Conservation (phyloP, 2,888 invertebrate species). For the Phengaris arion region DNA sequence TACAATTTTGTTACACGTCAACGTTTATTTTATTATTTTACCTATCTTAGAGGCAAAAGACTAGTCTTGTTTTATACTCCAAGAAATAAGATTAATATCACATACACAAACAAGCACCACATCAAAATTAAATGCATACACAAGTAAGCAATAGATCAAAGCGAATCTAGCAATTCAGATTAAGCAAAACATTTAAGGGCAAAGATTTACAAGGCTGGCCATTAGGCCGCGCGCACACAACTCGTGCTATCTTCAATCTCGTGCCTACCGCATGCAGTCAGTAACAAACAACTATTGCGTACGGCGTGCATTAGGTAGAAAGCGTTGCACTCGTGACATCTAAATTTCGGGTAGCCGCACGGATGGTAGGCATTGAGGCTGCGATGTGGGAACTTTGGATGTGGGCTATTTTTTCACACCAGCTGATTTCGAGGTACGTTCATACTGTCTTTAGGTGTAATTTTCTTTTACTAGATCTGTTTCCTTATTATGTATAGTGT, state of each 20-base stretch:
- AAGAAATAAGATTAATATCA: background rate
- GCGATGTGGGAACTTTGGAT: slow-evolving; percentile 26
- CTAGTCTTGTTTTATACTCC: too few relatives aligned
- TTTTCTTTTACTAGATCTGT: too few relatives aligned
- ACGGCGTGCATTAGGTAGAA: slow-evolving; percentile 66
- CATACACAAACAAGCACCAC: background rate
- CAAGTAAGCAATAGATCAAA: slow-evolving; percentile 22
- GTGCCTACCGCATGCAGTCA: slow-evolving; percentile 59
- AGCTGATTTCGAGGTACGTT: too few relatives aligned
- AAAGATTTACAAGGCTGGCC: slow-evolving; percentile 48
- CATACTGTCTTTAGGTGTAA: too few relatives aligned
- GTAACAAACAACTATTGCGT: slow-evolving; percentile 72
- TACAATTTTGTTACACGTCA: too few relatives aligned
- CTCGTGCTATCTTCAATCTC: slow-evolving; percentile 74
- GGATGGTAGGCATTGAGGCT: slow-evolving; percentile 44
- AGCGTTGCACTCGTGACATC: slow-evolving; percentile 74
- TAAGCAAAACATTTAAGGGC: slow-evolving; percentile 36
- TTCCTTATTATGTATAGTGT: too few relatives aligned
- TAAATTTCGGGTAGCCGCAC: slow-evolving; percentile 76
- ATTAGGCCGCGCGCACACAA: slow-evolving; percentile 53
- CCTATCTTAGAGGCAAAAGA: too few relatives aligned
- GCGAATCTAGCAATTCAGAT: slow-evolving; percentile 35
- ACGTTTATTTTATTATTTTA: too few relatives aligned
- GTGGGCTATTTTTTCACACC: too few relatives aligned
- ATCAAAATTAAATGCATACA: slow-evolving; percentile 2